These are phyloP conservation scores for Diadumene lineata DNA, from an alignment of 92 coral and sea anemone genomes.

Conservation along the genomic window DNA sequence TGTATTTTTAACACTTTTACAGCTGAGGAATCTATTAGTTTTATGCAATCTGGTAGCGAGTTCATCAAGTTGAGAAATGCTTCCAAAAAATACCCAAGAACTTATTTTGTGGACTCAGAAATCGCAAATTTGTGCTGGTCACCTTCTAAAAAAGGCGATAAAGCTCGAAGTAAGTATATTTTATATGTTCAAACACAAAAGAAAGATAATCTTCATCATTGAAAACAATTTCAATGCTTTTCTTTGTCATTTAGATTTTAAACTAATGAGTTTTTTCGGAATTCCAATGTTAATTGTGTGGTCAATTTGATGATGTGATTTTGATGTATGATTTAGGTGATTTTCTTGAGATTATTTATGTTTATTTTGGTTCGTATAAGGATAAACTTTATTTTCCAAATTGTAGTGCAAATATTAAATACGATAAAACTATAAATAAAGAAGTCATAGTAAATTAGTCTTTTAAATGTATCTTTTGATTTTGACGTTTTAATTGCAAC, in stretches of 20 bases:
- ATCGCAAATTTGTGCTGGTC: slow-evolving; percentile 59
- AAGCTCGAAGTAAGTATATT: slow-evolving; percentile 67
- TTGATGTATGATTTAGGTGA: background rate
- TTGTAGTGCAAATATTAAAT: background rate
- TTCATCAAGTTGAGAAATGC: slow-evolving; percentile 71
- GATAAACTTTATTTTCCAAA: background rate
- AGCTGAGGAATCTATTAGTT: slow-evolving; percentile 68
- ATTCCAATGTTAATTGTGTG: background rate
- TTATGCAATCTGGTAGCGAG: slow-evolving; percentile 70
- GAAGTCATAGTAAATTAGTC: no score
- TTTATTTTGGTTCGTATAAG: background rate
- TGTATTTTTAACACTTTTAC: background rate
- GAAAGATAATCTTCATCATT: background rate
- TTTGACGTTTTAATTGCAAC: no score
- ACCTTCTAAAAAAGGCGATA: slow-evolving; percentile 80
- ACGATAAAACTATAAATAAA: slow-evolving; percentile 15
- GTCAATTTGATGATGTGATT: background rate
- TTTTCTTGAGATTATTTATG: no score
- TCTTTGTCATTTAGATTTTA: background rate
- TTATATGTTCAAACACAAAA: no score
- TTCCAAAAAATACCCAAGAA: slow-evolving; percentile 71
- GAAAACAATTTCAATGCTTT: background rate
- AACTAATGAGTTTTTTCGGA: background rate
- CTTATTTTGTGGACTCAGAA: slow-evolving; percentile 58
- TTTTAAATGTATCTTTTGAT: no score